These are phyloP conservation scores for Oryzias dopingdopingensis DNA, from an alignment of 2,797 vertebrate genomes.

Conservation along the genomic window DNA sequence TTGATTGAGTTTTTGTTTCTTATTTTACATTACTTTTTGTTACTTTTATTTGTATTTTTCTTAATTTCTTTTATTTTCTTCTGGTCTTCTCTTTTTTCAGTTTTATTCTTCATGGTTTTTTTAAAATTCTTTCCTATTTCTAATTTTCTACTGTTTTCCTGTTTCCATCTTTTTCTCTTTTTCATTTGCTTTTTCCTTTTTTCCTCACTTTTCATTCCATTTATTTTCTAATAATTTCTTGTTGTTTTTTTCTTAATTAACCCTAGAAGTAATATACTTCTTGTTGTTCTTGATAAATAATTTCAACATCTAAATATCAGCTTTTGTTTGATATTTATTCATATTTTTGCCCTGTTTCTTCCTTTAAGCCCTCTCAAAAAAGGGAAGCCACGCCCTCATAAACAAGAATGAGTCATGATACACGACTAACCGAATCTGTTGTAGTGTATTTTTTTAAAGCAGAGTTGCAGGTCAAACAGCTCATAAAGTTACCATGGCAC, in stretches of 20 bases:
- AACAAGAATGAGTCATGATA: too few relatives aligned
- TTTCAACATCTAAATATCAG: too few relatives aligned
- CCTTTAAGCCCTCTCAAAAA: too few relatives aligned
- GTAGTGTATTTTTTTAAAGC: not conserved
- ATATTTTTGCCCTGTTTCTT: too few relatives aligned
- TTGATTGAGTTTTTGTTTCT: not conserved
- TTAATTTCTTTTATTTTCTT: not conserved
- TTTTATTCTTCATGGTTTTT: not conserved
- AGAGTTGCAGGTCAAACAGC: not conserved
- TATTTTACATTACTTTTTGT: not conserved
- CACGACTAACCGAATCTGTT: not conserved
- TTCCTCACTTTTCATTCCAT: not conserved
- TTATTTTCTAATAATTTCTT: not conserved
- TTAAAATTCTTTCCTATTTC: not conserved
- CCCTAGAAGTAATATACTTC: too few relatives aligned
- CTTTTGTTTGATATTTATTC: too few relatives aligned
- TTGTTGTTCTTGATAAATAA: too few relatives aligned
- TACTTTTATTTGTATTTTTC: not conserved
- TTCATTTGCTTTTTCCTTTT: not conserved
- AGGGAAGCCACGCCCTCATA: too few relatives aligned
- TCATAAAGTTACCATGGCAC: slow-evolving; percentile 12
- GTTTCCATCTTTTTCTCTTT: not conserved
- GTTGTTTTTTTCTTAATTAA: not conserved
- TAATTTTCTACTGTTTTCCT: not conserved
- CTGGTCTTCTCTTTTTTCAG: too few relatives aligned